Base-by-base conservation (phyloP, 2,113 vertebrate genomes). In the Brachirus orientalis region DNA sequence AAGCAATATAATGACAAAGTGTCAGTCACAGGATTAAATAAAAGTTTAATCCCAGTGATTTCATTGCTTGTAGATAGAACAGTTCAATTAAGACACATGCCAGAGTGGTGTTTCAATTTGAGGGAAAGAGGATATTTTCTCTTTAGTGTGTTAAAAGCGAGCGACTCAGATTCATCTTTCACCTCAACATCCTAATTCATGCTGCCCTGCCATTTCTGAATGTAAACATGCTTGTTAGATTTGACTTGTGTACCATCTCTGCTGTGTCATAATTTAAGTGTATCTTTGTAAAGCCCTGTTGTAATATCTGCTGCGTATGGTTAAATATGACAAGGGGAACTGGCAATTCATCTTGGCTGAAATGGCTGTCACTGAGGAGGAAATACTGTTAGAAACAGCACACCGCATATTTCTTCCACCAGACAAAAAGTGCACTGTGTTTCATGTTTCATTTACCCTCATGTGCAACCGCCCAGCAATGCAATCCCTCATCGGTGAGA, bases 341-440 rank as follows among this genome's bases (percentile, higher is more conserved):
- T 94, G 92, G 93, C 94, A 94, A 82, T 75, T 84, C 93, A 94
- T 94, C 94, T 94, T 84, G 86, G 86, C 95, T 94, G 92, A 95
- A 96, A 95, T 89, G 90, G 94, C 93, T 95, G 93, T 94, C 94
- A 94, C 91, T 92, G 85, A 90, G 92, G 92, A 94, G 92, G 91
- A 96, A 96, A 95, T 94, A 97, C 35, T 55, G 69, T 50, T 69
- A 48, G 61, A 78, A 54, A 75, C 46, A 35, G 51, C 33, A 53
- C 40, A 52, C n/a, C 38, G 54, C 35, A 55, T 94, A 95, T 95
- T 95, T 95, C 89, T 94, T 88, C 93, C 94, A 94, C 91, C 88
- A 93, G 19, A 92, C 92, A 88, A 94, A 94, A 79, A 95, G 93
- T 95, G 91, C 93, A 92, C 45, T 93, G 92, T 95, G 59, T 95